Conservation (phyloP, 2,113 vertebrate species). For the Entelurus aequoreus region DNA sequence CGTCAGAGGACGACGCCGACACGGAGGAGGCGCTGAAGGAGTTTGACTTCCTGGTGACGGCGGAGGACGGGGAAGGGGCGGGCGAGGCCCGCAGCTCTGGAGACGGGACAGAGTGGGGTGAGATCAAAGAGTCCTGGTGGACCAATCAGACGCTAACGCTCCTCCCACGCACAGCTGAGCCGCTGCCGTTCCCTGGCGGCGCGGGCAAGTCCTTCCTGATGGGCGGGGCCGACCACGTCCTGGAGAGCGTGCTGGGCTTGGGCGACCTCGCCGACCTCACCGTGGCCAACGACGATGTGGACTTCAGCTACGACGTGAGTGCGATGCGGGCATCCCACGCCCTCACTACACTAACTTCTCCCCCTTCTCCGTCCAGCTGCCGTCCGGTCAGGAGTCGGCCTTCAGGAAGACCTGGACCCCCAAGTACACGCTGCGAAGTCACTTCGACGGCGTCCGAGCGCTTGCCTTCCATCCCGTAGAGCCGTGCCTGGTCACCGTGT, state of each 20-base stretch:
- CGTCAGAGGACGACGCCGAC: slow-evolving; percentile 85
- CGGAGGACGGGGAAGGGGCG: slow-evolving; percentile 95
- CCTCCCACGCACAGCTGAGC: slow-evolving; percentile 69
- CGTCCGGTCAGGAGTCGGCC: slow-evolving; percentile 93
- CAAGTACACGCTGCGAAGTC: slow-evolving; percentile 94
- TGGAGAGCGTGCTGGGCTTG: slow-evolving; percentile 95
- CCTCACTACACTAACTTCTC: accelerated
- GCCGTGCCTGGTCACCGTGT: slow-evolving; percentile 95
- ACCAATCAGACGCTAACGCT: neutral
- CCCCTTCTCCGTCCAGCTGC: slow-evolving; percentile 68
- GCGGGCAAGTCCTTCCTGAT: slow-evolving; percentile 96
- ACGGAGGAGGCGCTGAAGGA: slow-evolving; percentile 98
- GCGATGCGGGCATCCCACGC: neutral
- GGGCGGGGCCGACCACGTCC: slow-evolving; percentile 86
- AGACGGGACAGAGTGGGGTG: slow-evolving; percentile 98
- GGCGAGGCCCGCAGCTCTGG: slow-evolving; percentile 97
- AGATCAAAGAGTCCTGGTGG: slow-evolving; percentile 36
- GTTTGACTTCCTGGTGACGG: slow-evolving; percentile 97
- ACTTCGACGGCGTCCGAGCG: slow-evolving; percentile 93
- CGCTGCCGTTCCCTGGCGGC: slow-evolving; percentile 87
- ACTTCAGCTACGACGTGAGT: slow-evolving; percentile 98
- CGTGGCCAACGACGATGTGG: slow-evolving; percentile 92
- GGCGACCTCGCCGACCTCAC: slow-evolving; percentile 98
- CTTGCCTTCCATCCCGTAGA: slow-evolving; percentile 97
- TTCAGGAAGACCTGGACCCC: slow-evolving; percentile 99